Evolutionary conservation across 2,888 invertebrate species (phyloP).

Genomic region (Pheosia tremula): DNA sequence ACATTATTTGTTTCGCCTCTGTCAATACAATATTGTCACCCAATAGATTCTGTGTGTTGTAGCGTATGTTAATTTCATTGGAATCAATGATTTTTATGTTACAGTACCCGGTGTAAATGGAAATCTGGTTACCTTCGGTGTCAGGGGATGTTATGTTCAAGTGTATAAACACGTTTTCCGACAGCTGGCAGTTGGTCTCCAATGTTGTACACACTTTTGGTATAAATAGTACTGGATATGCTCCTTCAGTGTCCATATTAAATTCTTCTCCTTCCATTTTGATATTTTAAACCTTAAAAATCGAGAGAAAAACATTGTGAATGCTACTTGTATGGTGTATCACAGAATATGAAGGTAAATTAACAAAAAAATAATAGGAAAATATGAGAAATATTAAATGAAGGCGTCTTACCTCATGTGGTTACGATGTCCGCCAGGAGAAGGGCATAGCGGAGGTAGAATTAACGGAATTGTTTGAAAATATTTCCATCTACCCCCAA

Average conservation of each 20-base stretch:
- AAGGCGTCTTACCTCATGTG: conserved; percentile 67
- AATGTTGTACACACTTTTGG: conserved; percentile 66
- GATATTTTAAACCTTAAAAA: conserved; percentile 38
- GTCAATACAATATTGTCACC: conserved; percentile 45
- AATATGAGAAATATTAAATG: conserved; percentile 36
- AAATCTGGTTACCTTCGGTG: conserved; percentile 59
- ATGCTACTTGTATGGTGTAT: conserved; percentile 15
- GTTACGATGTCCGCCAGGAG: conserved; percentile 45
- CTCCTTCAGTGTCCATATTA: conserved; percentile 41
- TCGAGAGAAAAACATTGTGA: conserved; percentile 36
- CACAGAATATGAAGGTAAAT: conserved; percentile 54
- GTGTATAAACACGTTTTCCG: conserved; percentile 66
- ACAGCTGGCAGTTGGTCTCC: conserved; percentile 57
- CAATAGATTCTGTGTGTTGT: conserved; percentile 19
- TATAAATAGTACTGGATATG: conserved; percentile 63
- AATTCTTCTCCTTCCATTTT: conserved; percentile 57
- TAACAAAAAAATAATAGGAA: conserved; percentile 43
- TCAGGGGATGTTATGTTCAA: conserved; percentile 64
- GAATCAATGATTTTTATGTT: conserved; percentile 65
- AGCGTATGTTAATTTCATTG: conserved; percentile 43
- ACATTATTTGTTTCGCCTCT: conserved; percentile 47
- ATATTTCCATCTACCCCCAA: conserved; percentile 49
- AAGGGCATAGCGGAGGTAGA: conserved; percentile 52
- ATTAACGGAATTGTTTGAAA: conserved; percentile 32
- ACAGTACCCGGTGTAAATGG: conserved; percentile 67